Evolutionary conservation across 2,797 vertebrate genomes (phyloP), one percentile per base, ranked within the genome.

Genomic region (Chelon labrosus): DNA sequence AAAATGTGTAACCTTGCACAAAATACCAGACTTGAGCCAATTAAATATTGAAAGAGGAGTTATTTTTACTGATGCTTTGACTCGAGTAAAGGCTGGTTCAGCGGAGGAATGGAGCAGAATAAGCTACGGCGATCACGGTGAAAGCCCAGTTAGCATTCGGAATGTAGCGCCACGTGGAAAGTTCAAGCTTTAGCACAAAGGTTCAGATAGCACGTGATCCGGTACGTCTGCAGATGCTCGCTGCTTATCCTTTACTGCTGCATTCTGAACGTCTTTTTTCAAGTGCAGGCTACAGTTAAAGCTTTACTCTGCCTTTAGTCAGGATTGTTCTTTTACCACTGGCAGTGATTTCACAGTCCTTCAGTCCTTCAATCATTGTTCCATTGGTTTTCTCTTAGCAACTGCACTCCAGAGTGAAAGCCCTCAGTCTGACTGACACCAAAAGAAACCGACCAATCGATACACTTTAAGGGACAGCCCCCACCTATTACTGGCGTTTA

Each of bases 341-440:
- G 14, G 39, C 31, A 66, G 35, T n/a, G n/a, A 53, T 65, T 59
- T 54, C 52, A 63, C 27, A 62, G 10, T 42, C 31, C 31, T 8
- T 35, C 10, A 66, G 53, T 25, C 54, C 44, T 35, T 8, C 31
- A 35, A 72, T 47, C 20, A 9, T 53, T 7, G 41, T 54, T 62
- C 10, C 31, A 3, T 54, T 55, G 71, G 60, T 54, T 73, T 73
- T 62, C 16, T 61, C 31, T 81, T 76, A 82, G 73, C 89, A 94
- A 88, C 93, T 94, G 94, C 90, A 92, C 90, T 92, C 89, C 57
- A 80, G 70, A 94, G 92, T 88, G 82, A 91, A 80, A 50, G 44
- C 65, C 79, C 77, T 74, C 70, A 80, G 84, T 77, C 84, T 82
- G 88, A 91, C 75, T 65, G 39, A 41, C 75, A 69, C 73, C 54